Percentiles rank a stretch among this genome's conserved stretches.
Conservation (phyloP, 2,888 invertebrate genomes). For the Xiphydria camelus region DNA sequence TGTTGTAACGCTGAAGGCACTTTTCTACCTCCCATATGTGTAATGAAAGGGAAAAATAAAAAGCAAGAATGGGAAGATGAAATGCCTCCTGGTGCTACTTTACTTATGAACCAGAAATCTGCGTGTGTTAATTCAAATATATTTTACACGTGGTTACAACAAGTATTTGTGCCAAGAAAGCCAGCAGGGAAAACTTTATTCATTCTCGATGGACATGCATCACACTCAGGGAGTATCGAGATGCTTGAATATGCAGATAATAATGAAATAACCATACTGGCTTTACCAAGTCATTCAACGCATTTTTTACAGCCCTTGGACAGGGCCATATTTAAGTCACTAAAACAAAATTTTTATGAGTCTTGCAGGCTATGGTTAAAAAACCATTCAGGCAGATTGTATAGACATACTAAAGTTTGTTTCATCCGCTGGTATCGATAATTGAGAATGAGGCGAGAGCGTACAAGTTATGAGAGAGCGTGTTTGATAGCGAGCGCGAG, state of each 20-base stretch:
- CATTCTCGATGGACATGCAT: constrained; percentile 38
- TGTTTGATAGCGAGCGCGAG: too few species aligned
- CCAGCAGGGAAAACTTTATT: constrained; percentile 29
- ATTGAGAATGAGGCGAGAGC: too few species aligned
- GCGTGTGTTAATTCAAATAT: constrained; percentile 29
- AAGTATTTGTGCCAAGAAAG: constrained; percentile 31
- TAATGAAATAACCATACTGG: constrained; percentile 32
- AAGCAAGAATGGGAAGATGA: constrained; percentile 33
- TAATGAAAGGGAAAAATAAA: constrained; percentile 31
- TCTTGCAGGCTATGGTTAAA: constrained; percentile 19
- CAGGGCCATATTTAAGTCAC: constrained; percentile 30
- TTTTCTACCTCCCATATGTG: constrained; percentile 34
- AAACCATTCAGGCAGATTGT: constrained; percentile 23
- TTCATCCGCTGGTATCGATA: too few species aligned
- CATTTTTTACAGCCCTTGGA: constrained; percentile 38
- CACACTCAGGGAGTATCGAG: constrained; percentile 20
- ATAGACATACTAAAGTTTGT: too few species aligned
- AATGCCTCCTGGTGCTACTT: constrained; percentile 19
- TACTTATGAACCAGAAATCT: constrained; percentile 27
- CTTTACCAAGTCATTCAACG: constrained; percentile 35
- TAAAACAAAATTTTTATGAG: constrained; percentile 28
- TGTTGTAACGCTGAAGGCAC: constrained; percentile 39
- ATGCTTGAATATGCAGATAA: constrained; percentile 30
- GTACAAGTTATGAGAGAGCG: too few species aligned
- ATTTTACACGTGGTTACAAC: constrained; percentile 30